These are phyloP conservation scores for Rhinoderma darwinii DNA, from an alignment of 2,113 vertebrate genomes.

Conservation along the genomic window DNA sequence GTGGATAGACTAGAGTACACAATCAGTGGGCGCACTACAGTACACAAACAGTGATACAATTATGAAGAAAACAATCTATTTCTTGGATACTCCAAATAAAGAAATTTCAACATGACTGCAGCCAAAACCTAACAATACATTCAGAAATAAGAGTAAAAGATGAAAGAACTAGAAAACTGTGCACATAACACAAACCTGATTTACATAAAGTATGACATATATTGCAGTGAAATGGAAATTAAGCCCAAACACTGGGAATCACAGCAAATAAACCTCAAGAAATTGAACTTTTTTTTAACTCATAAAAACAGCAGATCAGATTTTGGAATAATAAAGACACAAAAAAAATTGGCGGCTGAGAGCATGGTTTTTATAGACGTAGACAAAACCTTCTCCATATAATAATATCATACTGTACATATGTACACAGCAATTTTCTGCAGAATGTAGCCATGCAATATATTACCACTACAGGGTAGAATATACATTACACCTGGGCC, in stretches of 20 bases:
- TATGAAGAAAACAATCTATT: too few relatives aligned
- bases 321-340: neutral
- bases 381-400: neutral
- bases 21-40: too few relatives aligned
- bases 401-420: conserved; percentile 6
- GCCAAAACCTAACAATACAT: neutral
- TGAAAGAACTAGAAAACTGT: neutral
- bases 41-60: too few relatives aligned
- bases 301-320: neutral
- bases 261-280: neutral
- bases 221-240: neutral
- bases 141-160: neutral
- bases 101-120: neutral
- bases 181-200: neutral
- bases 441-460: neutral
- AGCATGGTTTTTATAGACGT: neutral
- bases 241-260: neutral
- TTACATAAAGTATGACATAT: neutral
- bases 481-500: conserved; percentile 5
- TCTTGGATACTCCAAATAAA: neutral
- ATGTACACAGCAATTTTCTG: conserved; percentile 2
- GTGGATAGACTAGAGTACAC: too few relatives aligned
- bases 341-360: neutral
- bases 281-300: neutral
- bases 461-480: neutral